phyloP scores from a whole-genome alignment of 2,888 invertebrate genomes.

The Scaeva pyrastri region DNA sequence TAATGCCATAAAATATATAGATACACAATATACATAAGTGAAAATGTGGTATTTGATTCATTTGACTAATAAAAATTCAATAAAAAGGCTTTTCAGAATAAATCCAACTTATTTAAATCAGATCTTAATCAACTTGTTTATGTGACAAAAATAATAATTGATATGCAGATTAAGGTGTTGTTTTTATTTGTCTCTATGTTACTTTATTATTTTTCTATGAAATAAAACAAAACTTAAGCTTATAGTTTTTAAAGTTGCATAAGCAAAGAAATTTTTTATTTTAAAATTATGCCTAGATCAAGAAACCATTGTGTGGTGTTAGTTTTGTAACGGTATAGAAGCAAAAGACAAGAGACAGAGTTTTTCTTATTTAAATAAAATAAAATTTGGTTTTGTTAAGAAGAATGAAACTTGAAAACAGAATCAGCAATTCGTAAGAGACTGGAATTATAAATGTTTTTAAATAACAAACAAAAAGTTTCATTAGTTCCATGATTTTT shows the following conservation, averaged over 20 bases:
- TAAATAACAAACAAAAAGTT: too few relatives aligned
- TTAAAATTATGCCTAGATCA: too few relatives aligned
- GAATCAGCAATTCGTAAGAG: too few relatives aligned
- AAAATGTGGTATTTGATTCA: constrained; percentile 31
- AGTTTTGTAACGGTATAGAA: too few relatives aligned
- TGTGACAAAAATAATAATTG: constrained; percentile 4
- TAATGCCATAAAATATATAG: neutral
- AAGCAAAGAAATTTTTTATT: constrained; percentile 12
- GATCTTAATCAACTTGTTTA: constrained; percentile 7
- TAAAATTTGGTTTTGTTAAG: too few relatives aligned
- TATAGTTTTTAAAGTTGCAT: neutral
- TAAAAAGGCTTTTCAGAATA: constrained; percentile 3
- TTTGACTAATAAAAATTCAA: constrained; percentile 8
- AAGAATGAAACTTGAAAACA: too few relatives aligned
- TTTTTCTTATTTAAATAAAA: too few relatives aligned
- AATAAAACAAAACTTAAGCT: neutral
- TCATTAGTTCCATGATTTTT: too few relatives aligned
- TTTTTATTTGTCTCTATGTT: constrained; percentile 4
- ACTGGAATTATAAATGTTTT: too few relatives aligned
- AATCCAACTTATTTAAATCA: constrained; percentile 17
- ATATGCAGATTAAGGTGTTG: constrained; percentile 18
- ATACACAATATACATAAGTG: neutral
- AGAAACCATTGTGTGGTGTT: too few relatives aligned
- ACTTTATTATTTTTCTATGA: neutral
- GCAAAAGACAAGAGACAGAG: too few relatives aligned